Evolutionary conservation across 2,113 vertebrate genomes (phyloP).

Genomic region (Carollia perspicillata): DNA sequence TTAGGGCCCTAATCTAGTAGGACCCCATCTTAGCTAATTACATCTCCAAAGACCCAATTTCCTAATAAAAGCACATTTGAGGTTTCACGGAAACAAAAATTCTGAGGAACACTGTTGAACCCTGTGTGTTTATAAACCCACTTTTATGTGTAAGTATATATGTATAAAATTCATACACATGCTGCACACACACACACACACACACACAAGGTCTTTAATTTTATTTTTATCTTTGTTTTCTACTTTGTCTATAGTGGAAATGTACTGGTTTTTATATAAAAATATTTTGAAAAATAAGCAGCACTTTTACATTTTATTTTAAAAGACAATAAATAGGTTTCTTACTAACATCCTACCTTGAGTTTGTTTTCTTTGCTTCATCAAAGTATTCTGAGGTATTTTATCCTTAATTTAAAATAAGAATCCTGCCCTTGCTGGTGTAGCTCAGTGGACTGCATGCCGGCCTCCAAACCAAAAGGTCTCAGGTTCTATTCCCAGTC

Average conservation of each 20-base stretch:
- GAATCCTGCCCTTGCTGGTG: no score
- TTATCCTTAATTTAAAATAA: constrained; percentile 39
- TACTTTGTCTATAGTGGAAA: constrained; percentile 3
- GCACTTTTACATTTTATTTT: not conserved
- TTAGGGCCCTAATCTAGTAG: not conserved
- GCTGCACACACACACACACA: not conserved
- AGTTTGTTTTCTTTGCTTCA: not conserved
- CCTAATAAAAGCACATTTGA: not conserved
- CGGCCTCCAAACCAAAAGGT: no score
- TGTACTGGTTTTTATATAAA: not conserved
- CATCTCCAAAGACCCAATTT: not conserved
- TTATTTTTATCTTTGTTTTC: not conserved
- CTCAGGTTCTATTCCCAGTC: no score
- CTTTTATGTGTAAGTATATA: not conserved
- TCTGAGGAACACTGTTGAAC: not conserved
- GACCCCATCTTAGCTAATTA: not conserved
- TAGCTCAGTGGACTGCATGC: no score
- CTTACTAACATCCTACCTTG: not conserved
- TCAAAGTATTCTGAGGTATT: not conserved
- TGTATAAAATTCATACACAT: not conserved
- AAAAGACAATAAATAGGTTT: not conserved
- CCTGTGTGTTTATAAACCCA: not conserved
- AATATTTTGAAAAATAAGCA: not conserved
- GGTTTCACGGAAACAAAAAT: not conserved
- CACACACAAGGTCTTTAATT: not conserved